phyloP scores from a whole-genome alignment of 2,888 invertebrate species.

The Tipula helvola region DNA sequence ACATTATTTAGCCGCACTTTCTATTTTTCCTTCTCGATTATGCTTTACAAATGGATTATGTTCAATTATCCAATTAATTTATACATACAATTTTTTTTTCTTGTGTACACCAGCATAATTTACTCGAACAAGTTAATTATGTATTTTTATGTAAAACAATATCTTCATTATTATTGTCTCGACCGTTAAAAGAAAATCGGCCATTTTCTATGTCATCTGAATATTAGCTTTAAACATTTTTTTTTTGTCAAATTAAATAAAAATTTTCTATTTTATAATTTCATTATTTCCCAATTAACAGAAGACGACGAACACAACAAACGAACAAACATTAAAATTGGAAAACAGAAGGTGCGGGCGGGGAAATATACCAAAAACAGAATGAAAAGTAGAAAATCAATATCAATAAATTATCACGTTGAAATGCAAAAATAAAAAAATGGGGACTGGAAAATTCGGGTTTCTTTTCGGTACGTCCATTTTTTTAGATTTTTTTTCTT shows the following conservation, averaged over 20 bases:
- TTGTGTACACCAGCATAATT: not conserved
- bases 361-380: not conserved
- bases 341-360: not conserved
- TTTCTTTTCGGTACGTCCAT: not conserved
- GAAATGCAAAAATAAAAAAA: not conserved
- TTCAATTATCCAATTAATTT: not conserved
- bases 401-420: not conserved
- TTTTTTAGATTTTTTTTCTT: not conserved
- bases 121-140: not conserved
- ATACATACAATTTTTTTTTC: not conserved
- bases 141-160: not conserved
- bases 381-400: not conserved
- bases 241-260: not conserved
- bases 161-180: not conserved
- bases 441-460: not conserved
- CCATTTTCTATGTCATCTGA: not conserved
- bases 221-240: not conserved
- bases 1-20: not conserved
- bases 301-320: not conserved
- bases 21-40: not conserved
- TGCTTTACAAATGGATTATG: not conserved
- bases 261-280: not conserved
- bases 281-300: not conserved
- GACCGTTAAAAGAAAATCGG: not conserved
- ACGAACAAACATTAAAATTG: not conserved